phyloP scores from a whole-genome alignment of 2,797 vertebrate species.

The Poliocrania exsul region DNA sequence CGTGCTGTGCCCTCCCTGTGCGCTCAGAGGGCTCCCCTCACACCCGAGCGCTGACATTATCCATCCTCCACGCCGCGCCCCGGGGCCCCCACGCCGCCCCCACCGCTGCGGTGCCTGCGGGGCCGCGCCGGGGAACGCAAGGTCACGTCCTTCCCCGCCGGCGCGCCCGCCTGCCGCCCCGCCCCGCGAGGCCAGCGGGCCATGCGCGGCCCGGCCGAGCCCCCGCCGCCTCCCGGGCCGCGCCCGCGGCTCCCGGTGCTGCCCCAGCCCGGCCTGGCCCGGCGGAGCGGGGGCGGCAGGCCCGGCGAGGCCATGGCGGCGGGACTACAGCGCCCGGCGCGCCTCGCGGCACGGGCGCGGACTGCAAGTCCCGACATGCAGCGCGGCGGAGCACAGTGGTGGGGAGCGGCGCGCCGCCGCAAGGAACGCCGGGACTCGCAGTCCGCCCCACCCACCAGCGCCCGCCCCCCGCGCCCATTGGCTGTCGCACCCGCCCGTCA shows the following conservation, averaged over 20 bases:
- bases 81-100: neutral
- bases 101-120: neutral
- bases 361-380: neutral
- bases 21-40: accelerated
- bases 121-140: neutral
- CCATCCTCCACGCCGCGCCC: accelerated
- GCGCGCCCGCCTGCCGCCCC: neutral
- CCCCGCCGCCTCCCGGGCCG: accelerated
- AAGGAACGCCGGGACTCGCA: neutral
- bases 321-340: neutral
- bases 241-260: no score
- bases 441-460: neutral
- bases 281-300: neutral
- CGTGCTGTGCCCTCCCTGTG: accelerated
- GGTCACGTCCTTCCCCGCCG: slow-evolving; percentile 33
- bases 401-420: neutral
- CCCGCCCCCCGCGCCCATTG: neutral
- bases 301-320: neutral
- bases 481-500: neutral
- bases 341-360: accelerated
- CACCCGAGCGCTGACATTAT: accelerated
- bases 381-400: accelerated
- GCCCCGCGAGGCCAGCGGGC: accelerated
- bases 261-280: no score
- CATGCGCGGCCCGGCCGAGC: neutral